A percentile compares a stretch with the other conserved stretches of the same genome.
Conservation (phyloP, 2,113 vertebrate species). For the Otus sunia region DNA sequence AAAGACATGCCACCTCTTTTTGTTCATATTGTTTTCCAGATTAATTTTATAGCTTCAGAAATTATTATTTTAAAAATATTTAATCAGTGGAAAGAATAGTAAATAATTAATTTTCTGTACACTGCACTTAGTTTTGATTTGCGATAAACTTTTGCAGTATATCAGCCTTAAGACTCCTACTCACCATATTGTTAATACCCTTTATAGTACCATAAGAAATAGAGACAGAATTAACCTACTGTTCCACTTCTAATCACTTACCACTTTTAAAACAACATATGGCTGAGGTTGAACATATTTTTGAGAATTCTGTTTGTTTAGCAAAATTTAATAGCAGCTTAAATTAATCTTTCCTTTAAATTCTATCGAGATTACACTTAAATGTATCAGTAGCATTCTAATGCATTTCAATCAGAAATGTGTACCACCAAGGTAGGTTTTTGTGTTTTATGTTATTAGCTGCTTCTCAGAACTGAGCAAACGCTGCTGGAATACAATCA, state of each 20-base stretch:
- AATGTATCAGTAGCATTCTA: not conserved
- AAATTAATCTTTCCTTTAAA: not conserved
- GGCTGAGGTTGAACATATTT: not conserved
- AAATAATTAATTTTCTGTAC: not conserved
- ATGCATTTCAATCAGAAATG: not conserved
- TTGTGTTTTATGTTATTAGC: not conserved
- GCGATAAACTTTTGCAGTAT: not conserved
- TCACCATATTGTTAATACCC: not conserved
- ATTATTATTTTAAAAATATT: not conserved
- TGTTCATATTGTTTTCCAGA: not conserved
- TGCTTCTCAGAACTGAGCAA: not conserved
- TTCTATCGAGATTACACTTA: not conserved
- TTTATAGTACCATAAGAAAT: not conserved
- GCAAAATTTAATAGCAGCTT: not conserved
- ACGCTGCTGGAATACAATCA: not conserved
- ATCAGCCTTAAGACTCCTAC: not conserved
- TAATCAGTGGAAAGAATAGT: not conserved
- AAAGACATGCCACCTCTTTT: not conserved
- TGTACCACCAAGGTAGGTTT: not conserved
- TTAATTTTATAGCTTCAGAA: not conserved
- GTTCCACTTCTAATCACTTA: not conserved
- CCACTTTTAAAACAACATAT: conserved; percentile 16
- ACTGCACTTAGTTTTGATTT: not conserved
- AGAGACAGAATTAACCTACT: not conserved
- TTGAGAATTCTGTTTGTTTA: not conserved